Conservation (phyloP, 1,140 invertebrate genomes). For the Protaetia brevitarsis region DNA sequence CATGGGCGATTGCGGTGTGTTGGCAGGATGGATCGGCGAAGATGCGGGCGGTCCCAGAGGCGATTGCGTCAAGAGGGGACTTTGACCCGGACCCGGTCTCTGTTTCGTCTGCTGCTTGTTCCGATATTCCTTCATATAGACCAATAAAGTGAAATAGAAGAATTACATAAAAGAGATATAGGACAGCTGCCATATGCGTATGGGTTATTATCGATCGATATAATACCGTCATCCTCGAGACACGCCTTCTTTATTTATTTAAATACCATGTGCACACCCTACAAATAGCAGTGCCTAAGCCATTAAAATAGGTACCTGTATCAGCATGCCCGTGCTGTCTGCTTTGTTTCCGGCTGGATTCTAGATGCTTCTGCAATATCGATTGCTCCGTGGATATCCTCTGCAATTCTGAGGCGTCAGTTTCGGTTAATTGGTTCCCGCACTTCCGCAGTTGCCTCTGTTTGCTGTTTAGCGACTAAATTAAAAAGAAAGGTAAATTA, state of each 20-base stretch:
- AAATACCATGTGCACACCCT: slow-evolving; percentile 33
- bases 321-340: slow-evolving; percentile 72
- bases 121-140: slow-evolving; percentile 59
- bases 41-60: slow-evolving; percentile 44
- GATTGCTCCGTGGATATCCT: slow-evolving; percentile 76
- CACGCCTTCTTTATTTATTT: neutral
- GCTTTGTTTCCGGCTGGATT: slow-evolving; percentile 75
- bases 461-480: slow-evolving; percentile 89
- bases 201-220: neutral
- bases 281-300: slow-evolving; percentile 43
- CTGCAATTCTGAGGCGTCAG: slow-evolving; percentile 77
- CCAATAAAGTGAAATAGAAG: slow-evolving; percentile 42
- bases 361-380: slow-evolving; percentile 83
- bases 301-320: slow-evolving; percentile 57
- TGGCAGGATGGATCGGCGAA: slow-evolving; percentile 47
- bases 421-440: slow-evolving; percentile 74
- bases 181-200: slow-evolving; percentile 24
- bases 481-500: no score
- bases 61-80: slow-evolving; percentile 33
- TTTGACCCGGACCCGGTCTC: slow-evolving; percentile 38
- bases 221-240: neutral
- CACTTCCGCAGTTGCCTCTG: slow-evolving; percentile 82
- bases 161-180: slow-evolving; percentile 33
- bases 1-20: slow-evolving; percentile 59
- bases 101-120: slow-evolving; percentile 64